These are phyloP conservation scores for Lasioglossum lativentre DNA, from an alignment of 2,888 invertebrate species.

Conservation along the genomic window DNA sequence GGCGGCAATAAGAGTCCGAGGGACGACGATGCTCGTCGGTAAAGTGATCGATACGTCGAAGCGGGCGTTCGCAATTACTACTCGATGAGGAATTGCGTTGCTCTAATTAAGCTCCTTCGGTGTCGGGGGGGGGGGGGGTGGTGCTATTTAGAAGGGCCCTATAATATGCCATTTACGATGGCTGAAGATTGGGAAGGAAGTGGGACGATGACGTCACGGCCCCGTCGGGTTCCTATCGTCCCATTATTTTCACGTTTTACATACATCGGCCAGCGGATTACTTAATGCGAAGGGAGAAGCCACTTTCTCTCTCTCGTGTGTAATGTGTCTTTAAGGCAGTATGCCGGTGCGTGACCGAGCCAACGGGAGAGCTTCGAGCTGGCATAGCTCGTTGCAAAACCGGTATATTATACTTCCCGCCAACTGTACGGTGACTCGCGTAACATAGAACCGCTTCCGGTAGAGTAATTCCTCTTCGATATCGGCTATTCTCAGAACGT, in stretches of 20 bases:
- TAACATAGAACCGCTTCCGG: conserved; percentile 16
- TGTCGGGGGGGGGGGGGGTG: too few species aligned
- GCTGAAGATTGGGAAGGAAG: conserved; percentile 39
- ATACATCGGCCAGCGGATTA: conserved; percentile 59
- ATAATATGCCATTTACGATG: background rate
- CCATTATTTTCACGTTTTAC: conserved; percentile 48
- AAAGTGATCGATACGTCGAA: conserved; percentile 48
- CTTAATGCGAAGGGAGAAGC: conserved; percentile 66
- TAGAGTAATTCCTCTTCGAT: background rate
- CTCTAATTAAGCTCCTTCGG: conserved; percentile 43
- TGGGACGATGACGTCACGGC: conserved; percentile 45
- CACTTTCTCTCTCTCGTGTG: conserved; percentile 72
- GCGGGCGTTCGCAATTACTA: conserved; percentile 36
- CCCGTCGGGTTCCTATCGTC: conserved; percentile 1
- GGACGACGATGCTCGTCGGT: conserved; percentile 10
- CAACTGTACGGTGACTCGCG: background rate
- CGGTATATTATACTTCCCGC: conserved; percentile 26
- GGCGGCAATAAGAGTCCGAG: conserved; percentile 17
- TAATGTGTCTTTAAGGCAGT: conserved; percentile 68
- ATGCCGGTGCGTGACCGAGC: conserved; percentile 63
- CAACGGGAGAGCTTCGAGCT: conserved; percentile 22
- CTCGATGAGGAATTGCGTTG: conserved; percentile 11
- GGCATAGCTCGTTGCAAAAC: conserved; percentile 62
- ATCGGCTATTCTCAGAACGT: background rate
- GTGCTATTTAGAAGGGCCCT: conserved; percentile 10